Base-by-base conservation (phyloP, 2,797 vertebrate genomes). In the Acanthurus lineatus region DNA sequence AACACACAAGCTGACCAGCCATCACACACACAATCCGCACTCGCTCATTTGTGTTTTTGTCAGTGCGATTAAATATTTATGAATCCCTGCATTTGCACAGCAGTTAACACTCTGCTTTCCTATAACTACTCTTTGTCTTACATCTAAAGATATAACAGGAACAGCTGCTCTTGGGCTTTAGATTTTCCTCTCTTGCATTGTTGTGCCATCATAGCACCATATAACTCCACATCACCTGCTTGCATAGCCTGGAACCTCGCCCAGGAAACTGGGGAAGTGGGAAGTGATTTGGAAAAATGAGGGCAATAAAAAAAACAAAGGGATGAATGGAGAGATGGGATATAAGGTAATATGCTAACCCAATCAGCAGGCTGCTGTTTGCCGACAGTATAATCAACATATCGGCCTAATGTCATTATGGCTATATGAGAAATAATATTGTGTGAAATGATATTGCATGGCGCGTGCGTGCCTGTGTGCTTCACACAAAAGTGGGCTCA, bases 271-370 rank as follows among this genome's bases (percentile, higher is more conserved):
- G 77, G 81, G 77, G 86, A 91, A 91, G 91, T 85, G 90, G 86
- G 90, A 91, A 88, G 86, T 93, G 90, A 94, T 95, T 94, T 94
- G 89, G 92, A 94, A 92, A 94, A 94, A 95, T 94, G 92, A 95
- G 85, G 85, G 89, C 89, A 94, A 94, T 94, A 95, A 95, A 92
- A 91, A 84, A 82, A 90, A 81, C 84, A 87, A 85, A 73, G 85
- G 91, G 88, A 90, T 94, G 91, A 91, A 92, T 91, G 91, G 89
- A 88, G 89, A 87, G 87, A 90, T 91, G 91, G 90, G 92, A 93
- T 93, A 93, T 94, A 93, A 91, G 93, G 91, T 92, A 93, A 93
- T 93, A 91, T 87, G 91, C 89, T 93, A 93, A 93, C 88, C 91
- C 88, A 92, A 94, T 94, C 92, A 94, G 89, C 91, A 86, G 88